These are phyloP conservation scores for Anarrhichthys ocellatus DNA, from an alignment of 2,113 vertebrate genomes.

Conservation along the genomic window DNA sequence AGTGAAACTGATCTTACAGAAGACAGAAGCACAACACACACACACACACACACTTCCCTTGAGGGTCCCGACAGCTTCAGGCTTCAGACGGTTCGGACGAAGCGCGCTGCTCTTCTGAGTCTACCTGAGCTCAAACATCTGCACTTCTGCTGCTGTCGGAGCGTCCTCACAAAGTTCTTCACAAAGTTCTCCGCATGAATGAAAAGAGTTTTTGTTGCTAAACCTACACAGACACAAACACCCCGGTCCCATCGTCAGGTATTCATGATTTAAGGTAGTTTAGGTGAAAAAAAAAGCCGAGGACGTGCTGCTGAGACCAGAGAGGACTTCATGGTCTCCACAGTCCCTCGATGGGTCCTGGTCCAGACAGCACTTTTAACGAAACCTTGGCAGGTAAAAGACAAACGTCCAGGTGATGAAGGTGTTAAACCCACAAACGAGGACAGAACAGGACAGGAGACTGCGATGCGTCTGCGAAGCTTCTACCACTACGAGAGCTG, in stretches of 20 bases:
- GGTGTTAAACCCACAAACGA: background rate
- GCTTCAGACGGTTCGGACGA: constrained; percentile 10
- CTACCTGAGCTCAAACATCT: constrained; percentile 7
- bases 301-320: background rate
- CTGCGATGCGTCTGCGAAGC: constrained; percentile 32
- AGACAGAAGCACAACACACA: background rate
- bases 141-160: constrained; percentile 20
- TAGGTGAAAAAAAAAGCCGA: constrained; percentile 50
- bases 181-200: background rate
- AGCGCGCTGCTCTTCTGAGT: constrained; percentile 59
- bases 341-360: background rate
- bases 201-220: constrained; percentile 29
- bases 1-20: background rate
- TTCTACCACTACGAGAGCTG: constrained; percentile 46
- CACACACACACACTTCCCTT: background rate
- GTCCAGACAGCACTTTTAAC: constrained; percentile 3
- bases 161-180: background rate
- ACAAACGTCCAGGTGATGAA: constrained; percentile 19
- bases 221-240: constrained; percentile 41
- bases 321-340: background rate
- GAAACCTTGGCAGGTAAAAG: constrained; percentile 12
- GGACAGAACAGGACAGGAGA: background rate
- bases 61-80: constrained; percentile 40
- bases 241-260: constrained; percentile 33
- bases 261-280: constrained; percentile 59